Conservation (phyloP, 53 echinoderm and acorn worm species). For the Actinopyga echinites region DNA sequence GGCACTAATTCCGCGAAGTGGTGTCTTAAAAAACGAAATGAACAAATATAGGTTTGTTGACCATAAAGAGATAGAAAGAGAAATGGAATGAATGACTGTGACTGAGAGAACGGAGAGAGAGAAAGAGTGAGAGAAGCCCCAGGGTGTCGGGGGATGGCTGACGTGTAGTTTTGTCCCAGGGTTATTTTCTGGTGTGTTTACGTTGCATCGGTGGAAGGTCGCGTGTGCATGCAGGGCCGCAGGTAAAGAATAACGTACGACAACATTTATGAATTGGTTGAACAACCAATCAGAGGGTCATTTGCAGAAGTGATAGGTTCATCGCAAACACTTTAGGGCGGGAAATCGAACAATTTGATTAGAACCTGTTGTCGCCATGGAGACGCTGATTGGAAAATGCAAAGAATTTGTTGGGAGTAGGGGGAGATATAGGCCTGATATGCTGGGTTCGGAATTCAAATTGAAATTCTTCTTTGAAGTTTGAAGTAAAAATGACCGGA, state of each 20-base stretch:
- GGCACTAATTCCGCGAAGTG: conserved; percentile 45
- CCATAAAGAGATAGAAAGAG: background rate
- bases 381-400: too few species aligned
- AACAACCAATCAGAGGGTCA: conserved; percentile 12
- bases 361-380: conserved; percentile 2
- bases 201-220: conserved; percentile 15
- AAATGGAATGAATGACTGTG: background rate
- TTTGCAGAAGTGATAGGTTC: conserved; percentile 25
- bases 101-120: background rate
- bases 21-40: conserved; percentile 4
- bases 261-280: conserved; percentile 20
- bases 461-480: too few species aligned
- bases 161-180: conserved; percentile 13
- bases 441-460: too few species aligned
- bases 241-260: background rate
- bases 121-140: background rate
- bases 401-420: too few species aligned
- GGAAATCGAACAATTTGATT: background rate
- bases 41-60: background rate
- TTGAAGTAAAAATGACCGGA: too few species aligned
- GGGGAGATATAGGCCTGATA: too few species aligned
- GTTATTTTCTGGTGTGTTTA: conserved; percentile 38
- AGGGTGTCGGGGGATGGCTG: background rate
- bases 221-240: conserved; percentile 30
- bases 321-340: conserved; percentile 29